Evolutionary conservation across 2,113 vertebrate species (phyloP).

Genomic region (Platysteira castanea): DNA sequence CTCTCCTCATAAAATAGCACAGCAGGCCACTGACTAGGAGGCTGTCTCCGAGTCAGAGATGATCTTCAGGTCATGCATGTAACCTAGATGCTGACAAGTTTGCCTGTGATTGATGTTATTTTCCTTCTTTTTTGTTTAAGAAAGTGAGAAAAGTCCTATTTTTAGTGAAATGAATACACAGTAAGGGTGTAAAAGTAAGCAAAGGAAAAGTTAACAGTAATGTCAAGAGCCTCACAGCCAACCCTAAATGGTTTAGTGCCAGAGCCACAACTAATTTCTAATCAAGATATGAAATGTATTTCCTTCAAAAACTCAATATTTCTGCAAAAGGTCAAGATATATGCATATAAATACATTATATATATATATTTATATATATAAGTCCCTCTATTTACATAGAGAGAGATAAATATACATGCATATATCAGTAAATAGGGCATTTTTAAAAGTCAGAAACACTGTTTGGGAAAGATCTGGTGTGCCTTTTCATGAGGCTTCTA

Average conservation of each 20-base stretch:
- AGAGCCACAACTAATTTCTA: background rate
- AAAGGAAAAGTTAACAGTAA: conserved; percentile 3
- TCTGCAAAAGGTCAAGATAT: background rate
- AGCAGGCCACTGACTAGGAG: background rate
- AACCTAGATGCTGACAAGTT: background rate
- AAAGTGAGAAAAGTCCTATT: background rate
- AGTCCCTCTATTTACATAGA: background rate
- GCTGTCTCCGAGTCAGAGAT: background rate
- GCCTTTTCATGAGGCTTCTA: background rate
- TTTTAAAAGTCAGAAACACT: background rate
- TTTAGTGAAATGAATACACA: background rate
- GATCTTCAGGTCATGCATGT: background rate
- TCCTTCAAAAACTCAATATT: background rate
- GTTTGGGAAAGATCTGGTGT: background rate
- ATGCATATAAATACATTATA: background rate
- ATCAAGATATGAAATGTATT: background rate
- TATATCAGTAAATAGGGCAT: background rate
- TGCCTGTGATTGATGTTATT: background rate
- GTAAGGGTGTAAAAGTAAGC: background rate
- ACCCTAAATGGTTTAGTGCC: background rate
- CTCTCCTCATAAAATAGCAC: background rate
- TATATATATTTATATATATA: background rate
- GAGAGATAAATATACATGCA: accelerated
- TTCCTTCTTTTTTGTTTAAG: background rate
- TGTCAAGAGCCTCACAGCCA: background rate